phyloP scores from a whole-genome alignment of 2,888 invertebrate genomes.

The Oeneis ivallda region DNA sequence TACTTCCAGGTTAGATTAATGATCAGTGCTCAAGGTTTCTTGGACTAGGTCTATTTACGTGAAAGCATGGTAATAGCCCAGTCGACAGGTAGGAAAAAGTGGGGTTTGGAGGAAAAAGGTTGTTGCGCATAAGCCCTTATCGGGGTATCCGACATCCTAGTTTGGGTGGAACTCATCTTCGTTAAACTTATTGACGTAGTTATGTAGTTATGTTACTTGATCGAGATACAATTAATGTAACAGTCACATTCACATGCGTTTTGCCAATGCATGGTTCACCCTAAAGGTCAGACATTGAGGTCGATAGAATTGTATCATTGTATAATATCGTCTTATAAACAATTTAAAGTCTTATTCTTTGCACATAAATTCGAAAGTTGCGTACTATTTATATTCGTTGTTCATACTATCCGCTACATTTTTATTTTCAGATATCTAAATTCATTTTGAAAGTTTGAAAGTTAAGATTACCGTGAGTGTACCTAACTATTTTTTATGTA shows the following conservation, averaged over 20 bases:
- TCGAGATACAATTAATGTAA: conserved; percentile 26
- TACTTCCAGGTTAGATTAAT: conserved; percentile 16
- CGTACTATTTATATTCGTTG: not conserved
- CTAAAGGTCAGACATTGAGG: conserved; percentile 42
- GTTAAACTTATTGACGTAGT: too few relatives aligned
- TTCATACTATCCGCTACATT: not conserved
- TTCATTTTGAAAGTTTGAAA: conserved; percentile 5
- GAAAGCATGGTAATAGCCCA: not conserved
- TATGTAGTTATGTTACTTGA: conserved; percentile 19
- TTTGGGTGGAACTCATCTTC: not conserved
- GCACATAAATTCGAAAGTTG: not conserved
- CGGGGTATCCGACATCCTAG: too few relatives aligned
- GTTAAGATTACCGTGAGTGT: conserved; percentile 1
- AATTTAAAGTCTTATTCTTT: conserved; percentile 13
- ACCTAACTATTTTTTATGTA: not conserved
- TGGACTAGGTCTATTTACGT: conserved; percentile 11
- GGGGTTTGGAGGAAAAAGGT: too few relatives aligned
- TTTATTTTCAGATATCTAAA: not conserved
- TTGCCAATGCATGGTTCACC: conserved; percentile 37
- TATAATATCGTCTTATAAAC: conserved; percentile 5
- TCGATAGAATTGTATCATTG: conserved; percentile 34
- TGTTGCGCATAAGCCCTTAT: too few relatives aligned
- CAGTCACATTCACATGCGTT: conserved; percentile 37
- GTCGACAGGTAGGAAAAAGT: too few relatives aligned
- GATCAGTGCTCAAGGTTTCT: conserved; percentile 25